Evolutionary conservation across 1,140 invertebrate genomes (phyloP).

Genomic region (Pseudomyrmex flavicornis): DNA sequence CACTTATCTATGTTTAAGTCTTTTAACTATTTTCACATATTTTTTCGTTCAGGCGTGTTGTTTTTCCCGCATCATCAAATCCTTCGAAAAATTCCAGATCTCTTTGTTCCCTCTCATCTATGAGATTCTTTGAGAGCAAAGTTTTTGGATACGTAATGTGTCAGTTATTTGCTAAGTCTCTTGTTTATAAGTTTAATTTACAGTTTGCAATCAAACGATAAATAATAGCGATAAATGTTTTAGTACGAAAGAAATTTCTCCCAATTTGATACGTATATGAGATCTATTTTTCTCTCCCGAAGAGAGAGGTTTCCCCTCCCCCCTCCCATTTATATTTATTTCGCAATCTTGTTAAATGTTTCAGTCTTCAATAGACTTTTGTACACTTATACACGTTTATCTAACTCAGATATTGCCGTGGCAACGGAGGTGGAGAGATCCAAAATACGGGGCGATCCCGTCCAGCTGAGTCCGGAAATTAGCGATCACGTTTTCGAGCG

Average conservation of each 20-base stretch:
- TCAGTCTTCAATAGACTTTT: neutral
- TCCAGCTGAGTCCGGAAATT: neutral
- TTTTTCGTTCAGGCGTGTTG: neutral
- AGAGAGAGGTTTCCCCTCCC: too few species aligned
- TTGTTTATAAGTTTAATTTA: neutral
- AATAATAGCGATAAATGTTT: neutral
- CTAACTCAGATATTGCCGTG: slow-evolving; percentile 76
- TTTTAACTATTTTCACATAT: slow-evolving; percentile 32
- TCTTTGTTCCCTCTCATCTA: neutral
- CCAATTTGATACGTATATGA: neutral
- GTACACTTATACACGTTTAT: neutral
- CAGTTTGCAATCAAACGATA: neutral
- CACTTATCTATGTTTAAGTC: slow-evolving; percentile 23
- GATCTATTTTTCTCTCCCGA: neutral
- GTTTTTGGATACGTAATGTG: neutral
- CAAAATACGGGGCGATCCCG: neutral
- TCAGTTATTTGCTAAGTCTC: neutral
- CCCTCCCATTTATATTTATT: neutral
- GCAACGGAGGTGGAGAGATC: slow-evolving; percentile 70
- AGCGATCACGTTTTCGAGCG: slow-evolving; percentile 57
- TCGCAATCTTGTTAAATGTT: neutral
- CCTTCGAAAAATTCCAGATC: neutral
- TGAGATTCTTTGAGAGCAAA: neutral
- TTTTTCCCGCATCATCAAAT: neutral
- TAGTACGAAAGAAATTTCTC: neutral